Base-by-base conservation (phyloP, 2,113 vertebrate species). In the Tringa solitaria region DNA sequence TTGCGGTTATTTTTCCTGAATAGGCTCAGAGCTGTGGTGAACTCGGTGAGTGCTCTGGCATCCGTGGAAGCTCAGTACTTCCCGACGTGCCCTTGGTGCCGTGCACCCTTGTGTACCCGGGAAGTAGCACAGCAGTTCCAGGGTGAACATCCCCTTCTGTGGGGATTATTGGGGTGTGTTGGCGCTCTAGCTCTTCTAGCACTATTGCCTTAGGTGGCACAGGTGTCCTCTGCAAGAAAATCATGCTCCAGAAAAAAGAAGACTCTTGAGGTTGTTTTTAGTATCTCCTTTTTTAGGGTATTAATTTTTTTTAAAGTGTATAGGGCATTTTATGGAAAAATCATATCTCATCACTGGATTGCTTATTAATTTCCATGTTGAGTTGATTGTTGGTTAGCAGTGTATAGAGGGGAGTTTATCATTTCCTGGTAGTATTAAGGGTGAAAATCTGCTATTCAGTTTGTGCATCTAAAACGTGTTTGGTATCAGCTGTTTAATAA, bases 21-120 rank as follows among this genome's bases (percentile, higher is more conserved):
- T 15, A 18, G 35, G 45, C 30, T 61, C 6, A 4, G 67, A 33
- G 80, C 61, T 39, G 27, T 23, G 72, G 61, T 50, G 65, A 46
- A 22, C 10, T 3, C 18, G 12, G 37, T 8, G 65, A 41, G 76
- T 18, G 43, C 59, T 51, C 30, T 33, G 63, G 39, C 69, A 9
- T n/a, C 28, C 4, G 4, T 3, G 69, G 64, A 21, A 33, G 6
- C 7, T 4, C 2, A 0, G 51, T 28, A 37, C 48, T 59, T 20
- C 32, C 6, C 0, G 2, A 37, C 27, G 2, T 12, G 19, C 23
- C 23, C 11, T 57, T 51, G n/a, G 53, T 6, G 51, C 51, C 2
- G 0, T 32, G 51, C 14, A 6, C 5, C 5, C 41, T 5, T 8
- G 6, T 8, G 30, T 22, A 3, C 2, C 35, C 0, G 0, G 28